Evolutionary conservation across 2,113 vertebrate genomes (phyloP).

Genomic region (Sylvietta virens): DNA sequence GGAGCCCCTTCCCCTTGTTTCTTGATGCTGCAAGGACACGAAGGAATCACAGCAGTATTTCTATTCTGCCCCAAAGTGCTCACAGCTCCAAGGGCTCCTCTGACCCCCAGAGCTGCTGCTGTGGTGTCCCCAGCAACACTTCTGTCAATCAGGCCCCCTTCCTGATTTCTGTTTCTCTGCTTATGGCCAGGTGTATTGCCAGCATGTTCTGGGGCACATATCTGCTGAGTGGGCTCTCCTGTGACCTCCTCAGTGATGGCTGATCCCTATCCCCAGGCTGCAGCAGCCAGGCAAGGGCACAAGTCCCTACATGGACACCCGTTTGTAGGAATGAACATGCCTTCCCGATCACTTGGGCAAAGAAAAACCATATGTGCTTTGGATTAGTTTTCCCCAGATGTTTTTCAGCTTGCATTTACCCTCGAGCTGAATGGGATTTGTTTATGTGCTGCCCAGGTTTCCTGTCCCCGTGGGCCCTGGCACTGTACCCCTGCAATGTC

Average conservation of each 20-base stretch:
- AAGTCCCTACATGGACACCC: rapidly evolving
- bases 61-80: not conserved
- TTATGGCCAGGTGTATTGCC: not conserved
- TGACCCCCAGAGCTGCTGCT: not conserved
- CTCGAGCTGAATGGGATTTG: not conserved
- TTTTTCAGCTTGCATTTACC: not conserved
- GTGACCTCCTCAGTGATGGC: not conserved
- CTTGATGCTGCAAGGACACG: not conserved
- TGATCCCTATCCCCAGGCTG: not conserved
- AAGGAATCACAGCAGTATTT: not conserved
- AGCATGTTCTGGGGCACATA: not conserved
- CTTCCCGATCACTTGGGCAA: not conserved
- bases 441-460: not conserved
- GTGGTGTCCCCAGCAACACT: not conserved
- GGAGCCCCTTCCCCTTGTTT: not conserved
- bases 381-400: not conserved
- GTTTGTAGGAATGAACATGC: rapidly evolving
- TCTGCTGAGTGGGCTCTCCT: not conserved
- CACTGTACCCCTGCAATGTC: not conserved
- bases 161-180: not conserved
- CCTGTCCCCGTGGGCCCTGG: not conserved
- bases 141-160: not conserved
- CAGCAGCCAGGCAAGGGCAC: not conserved
- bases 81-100: not conserved
- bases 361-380: not conserved